Conservation (phyloP, 2,113 vertebrate species). For the Xiphorhynchus elegans region DNA sequence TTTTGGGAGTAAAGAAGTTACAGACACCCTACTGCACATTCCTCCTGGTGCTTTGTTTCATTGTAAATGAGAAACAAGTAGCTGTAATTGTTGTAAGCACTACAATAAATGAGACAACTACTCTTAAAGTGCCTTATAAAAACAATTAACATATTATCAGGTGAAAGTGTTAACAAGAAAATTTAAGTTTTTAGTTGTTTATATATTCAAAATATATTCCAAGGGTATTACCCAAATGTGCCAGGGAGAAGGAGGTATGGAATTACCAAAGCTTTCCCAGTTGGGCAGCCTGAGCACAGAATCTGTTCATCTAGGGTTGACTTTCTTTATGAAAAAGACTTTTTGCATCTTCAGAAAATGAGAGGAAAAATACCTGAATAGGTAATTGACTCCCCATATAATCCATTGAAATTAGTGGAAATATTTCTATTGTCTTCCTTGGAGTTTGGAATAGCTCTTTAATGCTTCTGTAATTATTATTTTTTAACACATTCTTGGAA, state of each 20-base stretch:
- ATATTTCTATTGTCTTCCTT: neutral
- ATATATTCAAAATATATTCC: neutral
- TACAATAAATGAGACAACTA: constrained; percentile 4
- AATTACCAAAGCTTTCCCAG: neutral
- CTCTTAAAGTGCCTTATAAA: constrained; percentile 27
- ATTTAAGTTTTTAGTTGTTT: constrained; percentile 12
- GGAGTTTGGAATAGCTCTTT: neutral
- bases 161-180: neutral
- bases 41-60: neutral
- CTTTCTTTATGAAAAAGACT: neutral
- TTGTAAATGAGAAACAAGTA: constrained; percentile 37
- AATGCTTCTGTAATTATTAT: neutral
- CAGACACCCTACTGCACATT: constrained; percentile 44
- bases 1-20: constrained; percentile 46
- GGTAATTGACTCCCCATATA: neutral
- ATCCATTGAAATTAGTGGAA: neutral
- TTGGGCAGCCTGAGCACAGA: neutral
- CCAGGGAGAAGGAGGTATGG: neutral
- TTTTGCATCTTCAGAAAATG: neutral
- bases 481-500: neutral
- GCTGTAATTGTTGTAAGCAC: constrained; percentile 3
- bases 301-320: neutral
- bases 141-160: constrained; percentile 45
- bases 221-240: neutral
- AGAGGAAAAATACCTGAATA: neutral